These are phyloP conservation scores for Plebejus anna DNA, from an alignment of 2,888 invertebrate species.

Conservation along the genomic window DNA sequence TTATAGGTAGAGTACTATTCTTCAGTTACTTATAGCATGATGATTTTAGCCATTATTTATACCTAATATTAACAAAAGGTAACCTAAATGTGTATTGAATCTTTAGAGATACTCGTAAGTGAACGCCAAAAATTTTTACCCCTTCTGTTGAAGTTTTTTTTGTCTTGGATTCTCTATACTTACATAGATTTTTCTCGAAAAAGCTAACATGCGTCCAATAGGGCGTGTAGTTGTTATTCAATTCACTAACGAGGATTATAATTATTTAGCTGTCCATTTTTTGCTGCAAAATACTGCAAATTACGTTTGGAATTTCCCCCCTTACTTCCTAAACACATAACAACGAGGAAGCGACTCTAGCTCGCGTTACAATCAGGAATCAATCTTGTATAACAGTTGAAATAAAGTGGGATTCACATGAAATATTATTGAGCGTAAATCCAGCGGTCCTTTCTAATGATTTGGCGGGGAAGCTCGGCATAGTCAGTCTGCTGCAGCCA, in stretches of 20 bases:
- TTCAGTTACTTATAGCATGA: neutral
- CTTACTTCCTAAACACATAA: slow-evolving; percentile 22
- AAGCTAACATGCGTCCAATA: neutral
- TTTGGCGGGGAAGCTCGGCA: slow-evolving; percentile 44
- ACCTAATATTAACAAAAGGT: too few relatives aligned
- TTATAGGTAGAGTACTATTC: neutral
- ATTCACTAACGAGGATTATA: neutral
- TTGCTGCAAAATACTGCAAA: neutral
- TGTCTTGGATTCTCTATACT: neutral
- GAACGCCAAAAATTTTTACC: neutral
- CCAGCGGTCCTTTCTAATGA: slow-evolving; percentile 34
- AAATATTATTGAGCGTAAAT: slow-evolving; percentile 10
- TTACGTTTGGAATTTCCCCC: neutral
- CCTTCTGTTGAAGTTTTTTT: neutral
- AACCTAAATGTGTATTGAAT: too few relatives aligned
- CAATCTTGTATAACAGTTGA: slow-evolving; percentile 22
- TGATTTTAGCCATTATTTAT: neutral
- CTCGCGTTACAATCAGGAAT: slow-evolving; percentile 12
- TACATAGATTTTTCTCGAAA: neutral
- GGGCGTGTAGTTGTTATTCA: neutral
- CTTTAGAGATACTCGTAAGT: too few relatives aligned
- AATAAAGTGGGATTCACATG: slow-evolving; percentile 24
- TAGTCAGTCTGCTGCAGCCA: slow-evolving; percentile 65
- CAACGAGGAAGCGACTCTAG: neutral
- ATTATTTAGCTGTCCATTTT: slow-evolving; percentile 1